Percentiles rank a stretch among this genome's conserved stretches.
These are phyloP conservation scores for Sphyrna mokarran DNA, from an alignment of 2,113 vertebrate species.

Conservation along the genomic window DNA sequence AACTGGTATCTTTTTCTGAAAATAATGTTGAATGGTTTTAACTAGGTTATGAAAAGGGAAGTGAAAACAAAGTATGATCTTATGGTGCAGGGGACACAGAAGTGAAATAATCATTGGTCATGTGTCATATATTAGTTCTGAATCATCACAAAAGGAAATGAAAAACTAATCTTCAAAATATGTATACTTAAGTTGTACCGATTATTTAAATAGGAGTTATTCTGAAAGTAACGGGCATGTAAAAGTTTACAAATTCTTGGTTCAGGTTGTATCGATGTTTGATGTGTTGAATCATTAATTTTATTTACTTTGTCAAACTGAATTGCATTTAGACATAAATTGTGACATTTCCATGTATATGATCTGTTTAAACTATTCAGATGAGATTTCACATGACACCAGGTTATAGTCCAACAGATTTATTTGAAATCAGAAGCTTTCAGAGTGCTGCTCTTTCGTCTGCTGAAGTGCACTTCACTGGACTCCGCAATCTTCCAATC, in stretches of 20 bases:
- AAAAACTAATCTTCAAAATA: background rate
- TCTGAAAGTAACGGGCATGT: background rate
- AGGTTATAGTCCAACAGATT: no score
- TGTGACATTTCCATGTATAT: background rate
- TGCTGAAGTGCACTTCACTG: no score
- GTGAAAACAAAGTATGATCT: background rate
- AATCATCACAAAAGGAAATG: constrained; percentile 26
- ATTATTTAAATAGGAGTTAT: background rate
- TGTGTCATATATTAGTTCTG: background rate
- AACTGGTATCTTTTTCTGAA: background rate
- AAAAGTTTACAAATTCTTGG: background rate
- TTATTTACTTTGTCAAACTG: background rate
- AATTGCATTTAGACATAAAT: background rate
- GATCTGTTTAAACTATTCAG: background rate
- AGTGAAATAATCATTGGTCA: constrained; percentile 14
- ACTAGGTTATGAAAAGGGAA: background rate
- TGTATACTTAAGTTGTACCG: background rate
- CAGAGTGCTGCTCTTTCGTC: no score
- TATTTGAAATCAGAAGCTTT: no score
- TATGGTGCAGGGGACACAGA: background rate
- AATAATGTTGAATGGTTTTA: background rate
- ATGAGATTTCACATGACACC: background rate
- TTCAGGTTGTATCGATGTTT: background rate
- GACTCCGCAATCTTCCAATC: no score
- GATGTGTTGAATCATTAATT: background rate